A percentile compares a stretch with the other conserved stretches of the same genome.
Evolutionary conservation across 1,140 invertebrate genomes (phyloP).

Genomic region (Mylabris phalerata): DNA sequence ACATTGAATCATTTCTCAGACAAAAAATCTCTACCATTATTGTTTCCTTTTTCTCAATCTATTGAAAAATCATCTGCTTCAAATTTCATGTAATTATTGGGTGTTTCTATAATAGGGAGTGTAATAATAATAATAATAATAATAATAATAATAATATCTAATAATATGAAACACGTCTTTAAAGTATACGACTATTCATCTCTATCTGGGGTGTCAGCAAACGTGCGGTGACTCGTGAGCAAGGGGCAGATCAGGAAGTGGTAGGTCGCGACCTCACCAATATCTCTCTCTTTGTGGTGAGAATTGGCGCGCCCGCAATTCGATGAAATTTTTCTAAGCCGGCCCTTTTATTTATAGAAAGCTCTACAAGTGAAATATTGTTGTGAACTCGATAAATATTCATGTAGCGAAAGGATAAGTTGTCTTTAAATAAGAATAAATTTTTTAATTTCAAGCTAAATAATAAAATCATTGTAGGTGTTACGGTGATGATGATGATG

Average conservation of each 20-base stretch:
- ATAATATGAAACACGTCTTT: neutral
- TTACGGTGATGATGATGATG: neutral
- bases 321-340: conserved; percentile 1
- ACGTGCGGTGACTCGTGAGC: conserved; percentile 8
- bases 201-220: conserved; percentile 3
- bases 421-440: too few species aligned
- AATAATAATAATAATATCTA: conserved; percentile 4
- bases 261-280: conserved; percentile 16
- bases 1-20: neutral
- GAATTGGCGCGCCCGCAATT: conserved; percentile 7
- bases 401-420: conserved; percentile 5
- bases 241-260: conserved; percentile 17
- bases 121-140: conserved; percentile 5
- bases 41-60: neutral
- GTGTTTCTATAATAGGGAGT: neutral
- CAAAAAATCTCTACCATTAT: neutral
- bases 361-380: neutral
- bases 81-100: conserved; percentile 4
- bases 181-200: too few species aligned
- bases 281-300: neutral
- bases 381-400: conserved; percentile 5
- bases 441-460: neutral
- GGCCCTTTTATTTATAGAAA: conserved; percentile 7
- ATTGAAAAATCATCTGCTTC: neutral
- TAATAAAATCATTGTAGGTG: neutral